A percentile compares a stretch with the other conserved stretches of the same genome.
Evolutionary conservation across 2,888 invertebrate genomes (phyloP).

Genomic region (Latheticus oryzae): DNA sequence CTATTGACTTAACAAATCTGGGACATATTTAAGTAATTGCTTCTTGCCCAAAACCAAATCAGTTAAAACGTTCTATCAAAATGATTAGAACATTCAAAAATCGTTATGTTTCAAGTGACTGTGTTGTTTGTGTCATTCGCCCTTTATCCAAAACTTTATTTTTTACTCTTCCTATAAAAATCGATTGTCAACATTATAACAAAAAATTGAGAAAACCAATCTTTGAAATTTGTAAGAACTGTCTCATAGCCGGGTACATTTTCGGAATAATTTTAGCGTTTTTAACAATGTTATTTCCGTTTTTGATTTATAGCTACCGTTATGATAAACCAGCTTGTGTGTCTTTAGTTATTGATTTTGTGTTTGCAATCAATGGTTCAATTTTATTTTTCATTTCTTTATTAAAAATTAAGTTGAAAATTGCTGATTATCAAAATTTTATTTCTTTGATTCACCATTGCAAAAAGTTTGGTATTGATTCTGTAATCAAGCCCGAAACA

Average conservation of each 20-base stretch:
- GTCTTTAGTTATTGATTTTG: slow-evolving; percentile 14
- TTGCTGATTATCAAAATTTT: slow-evolving; percentile 17
- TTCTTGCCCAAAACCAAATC: no score
- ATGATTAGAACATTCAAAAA: slow-evolving; percentile 2
- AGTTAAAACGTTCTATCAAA: no score
- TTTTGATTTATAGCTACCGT: slow-evolving; percentile 6
- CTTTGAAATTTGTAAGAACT: slow-evolving; percentile 3
- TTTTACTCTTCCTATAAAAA: slow-evolving; percentile 7
- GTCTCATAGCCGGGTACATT: slow-evolving; percentile 2
- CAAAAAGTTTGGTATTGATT: slow-evolving; percentile 2
- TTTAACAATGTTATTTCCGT: slow-evolving; percentile 6
- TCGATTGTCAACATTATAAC: slow-evolving; percentile 15
- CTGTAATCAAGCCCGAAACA: slow-evolving; percentile 1
- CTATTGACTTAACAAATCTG: no score
- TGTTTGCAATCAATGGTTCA: slow-evolving; percentile 7
- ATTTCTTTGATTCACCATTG: slow-evolving; percentile 1
- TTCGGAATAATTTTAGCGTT: slow-evolving; percentile 1
- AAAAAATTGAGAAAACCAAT: background rate
- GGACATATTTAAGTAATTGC: no score
- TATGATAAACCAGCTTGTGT: slow-evolving; percentile 9
- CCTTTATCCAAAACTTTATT: slow-evolving; percentile 11
- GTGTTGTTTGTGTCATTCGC: slow-evolving; percentile 17
- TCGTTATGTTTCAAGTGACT: slow-evolving; percentile 6
- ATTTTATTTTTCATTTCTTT: slow-evolving; percentile 18
- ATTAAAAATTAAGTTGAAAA: background rate